Evolutionary conservation across 2,888 invertebrate species (phyloP), one percentile per base, ranked within the genome.

Genomic region (Catocala sponsa): DNA sequence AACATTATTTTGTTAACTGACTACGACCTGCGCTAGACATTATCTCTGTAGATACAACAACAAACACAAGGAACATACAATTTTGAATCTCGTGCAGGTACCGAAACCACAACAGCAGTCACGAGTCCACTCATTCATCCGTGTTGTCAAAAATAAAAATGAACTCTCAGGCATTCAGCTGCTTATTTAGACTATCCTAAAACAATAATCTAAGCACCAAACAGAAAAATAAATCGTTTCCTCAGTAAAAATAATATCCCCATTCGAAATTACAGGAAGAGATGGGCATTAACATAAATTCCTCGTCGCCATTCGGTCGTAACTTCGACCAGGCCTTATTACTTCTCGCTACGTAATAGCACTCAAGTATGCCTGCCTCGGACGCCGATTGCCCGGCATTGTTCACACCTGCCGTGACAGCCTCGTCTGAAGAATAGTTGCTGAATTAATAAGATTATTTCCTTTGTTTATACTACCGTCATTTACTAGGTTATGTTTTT

Each of bases 361-460:
- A 59, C 65, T 78, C 62, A 59, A 69, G 68, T 60, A 65, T 55
- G 62, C 33, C 66, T 74, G 70, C 15, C 47, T 62, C 25, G 55
- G 72, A 77, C 65, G 64, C 55, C 65, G 47, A 72, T 67, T 55
- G 58, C 44, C 42, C 11, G 41, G 55, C 63, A 71, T 74, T 72
- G 67, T 68, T 72, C 65, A 55, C 74, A 78, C 78, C 71, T 79
- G 74, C 51, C 55, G 56, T 58, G 61, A 64, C 65, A 63, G 46
- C 11, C 42, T 41, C 60, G 52, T 55, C 54, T 54, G n/a, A 60
- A 44, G 50, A 63, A 71, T 65, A 64, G 54, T 68, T 63, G 51
- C 50, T 50, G 73, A 69, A 76, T 71, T 76, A 76, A 67, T 67
- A 57, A 55, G 54, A 62, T 62, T 60, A 55, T 55, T 63, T 61